phyloP scores from a whole-genome alignment of 2,113 vertebrate genomes.

The Pica pica region DNA sequence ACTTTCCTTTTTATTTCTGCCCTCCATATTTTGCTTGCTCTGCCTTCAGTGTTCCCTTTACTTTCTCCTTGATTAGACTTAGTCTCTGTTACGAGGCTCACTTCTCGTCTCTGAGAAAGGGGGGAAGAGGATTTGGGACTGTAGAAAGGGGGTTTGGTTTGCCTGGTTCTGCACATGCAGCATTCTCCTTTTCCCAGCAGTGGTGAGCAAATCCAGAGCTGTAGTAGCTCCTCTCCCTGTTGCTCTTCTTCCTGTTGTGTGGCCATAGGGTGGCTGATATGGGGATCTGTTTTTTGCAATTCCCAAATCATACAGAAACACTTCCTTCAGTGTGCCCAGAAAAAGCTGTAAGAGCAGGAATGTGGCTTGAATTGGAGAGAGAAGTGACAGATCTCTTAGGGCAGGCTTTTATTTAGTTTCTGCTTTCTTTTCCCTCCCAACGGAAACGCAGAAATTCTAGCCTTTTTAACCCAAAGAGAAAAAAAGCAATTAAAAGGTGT shows the following conservation, averaged over 20 bases:
- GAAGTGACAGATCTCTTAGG: not conserved
- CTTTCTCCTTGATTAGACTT: not conserved
- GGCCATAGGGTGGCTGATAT: rapidly evolving
- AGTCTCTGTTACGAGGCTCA: not conserved
- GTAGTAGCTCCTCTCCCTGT: not conserved
- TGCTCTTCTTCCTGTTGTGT: not conserved
- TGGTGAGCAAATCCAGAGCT: not conserved
- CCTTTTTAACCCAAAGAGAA: not conserved
- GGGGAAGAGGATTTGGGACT: not conserved
- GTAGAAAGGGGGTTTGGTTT: not conserved
- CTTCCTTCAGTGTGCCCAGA: not conserved
- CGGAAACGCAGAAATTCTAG: not conserved
- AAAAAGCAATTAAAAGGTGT: not conserved
- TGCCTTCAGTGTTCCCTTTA: not conserved
- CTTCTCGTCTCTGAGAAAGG: not conserved
- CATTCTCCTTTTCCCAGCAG: not conserved
- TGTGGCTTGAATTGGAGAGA: not conserved
- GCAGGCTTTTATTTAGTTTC: not conserved
- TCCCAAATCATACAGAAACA: not conserved
- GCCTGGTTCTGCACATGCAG: not conserved
- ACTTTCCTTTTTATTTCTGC: not conserved
- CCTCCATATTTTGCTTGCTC: rapidly evolving
- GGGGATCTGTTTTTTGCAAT: not conserved
- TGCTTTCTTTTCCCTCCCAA: not conserved
- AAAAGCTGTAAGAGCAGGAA: not conserved